phyloP scores from a whole-genome alignment of 2,113 vertebrate genomes.

The Choloepus hoffmanni region DNA sequence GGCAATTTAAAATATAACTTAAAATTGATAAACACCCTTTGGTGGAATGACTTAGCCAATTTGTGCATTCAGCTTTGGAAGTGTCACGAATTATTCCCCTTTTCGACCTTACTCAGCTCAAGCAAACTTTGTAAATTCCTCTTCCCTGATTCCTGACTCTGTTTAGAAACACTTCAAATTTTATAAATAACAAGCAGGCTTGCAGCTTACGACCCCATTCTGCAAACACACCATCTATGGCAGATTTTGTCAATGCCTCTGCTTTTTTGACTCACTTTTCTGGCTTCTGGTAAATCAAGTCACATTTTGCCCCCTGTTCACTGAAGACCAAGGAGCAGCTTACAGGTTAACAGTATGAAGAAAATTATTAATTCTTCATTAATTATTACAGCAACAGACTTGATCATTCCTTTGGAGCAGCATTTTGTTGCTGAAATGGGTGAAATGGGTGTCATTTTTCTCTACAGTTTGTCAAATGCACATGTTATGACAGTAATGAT shows the following conservation, averaged over 20 bases:
- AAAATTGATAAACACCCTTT: background rate
- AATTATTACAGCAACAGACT: slow-evolving; percentile 70
- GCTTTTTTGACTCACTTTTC: slow-evolving; percentile 14
- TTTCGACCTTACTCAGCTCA: background rate
- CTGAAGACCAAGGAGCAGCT: background rate
- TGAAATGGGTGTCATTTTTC: slow-evolving; percentile 79
- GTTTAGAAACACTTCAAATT: slow-evolving; percentile 13
- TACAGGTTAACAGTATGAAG: slow-evolving; percentile 8
- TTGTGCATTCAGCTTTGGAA: background rate
- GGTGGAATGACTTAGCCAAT: background rate
- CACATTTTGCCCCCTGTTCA: slow-evolving; percentile 21
- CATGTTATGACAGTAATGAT: slow-evolving; percentile 82
- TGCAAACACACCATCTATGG: background rate
- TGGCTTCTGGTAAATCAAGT: background rate
- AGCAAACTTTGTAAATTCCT: background rate
- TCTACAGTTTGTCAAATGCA: slow-evolving; percentile 83
- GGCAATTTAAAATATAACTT: background rate
- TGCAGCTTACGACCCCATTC: background rate
- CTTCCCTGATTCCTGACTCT: background rate
- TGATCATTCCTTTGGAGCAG: slow-evolving; percentile 68
- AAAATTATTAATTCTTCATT: slow-evolving; percentile 44
- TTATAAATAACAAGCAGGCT: background rate
- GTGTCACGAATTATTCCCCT: background rate
- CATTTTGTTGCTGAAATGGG: slow-evolving; percentile 68
- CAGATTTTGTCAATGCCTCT: background rate